Base-by-base conservation (phyloP, 2,888 invertebrate genomes). In the Auanema sp. region DNA sequence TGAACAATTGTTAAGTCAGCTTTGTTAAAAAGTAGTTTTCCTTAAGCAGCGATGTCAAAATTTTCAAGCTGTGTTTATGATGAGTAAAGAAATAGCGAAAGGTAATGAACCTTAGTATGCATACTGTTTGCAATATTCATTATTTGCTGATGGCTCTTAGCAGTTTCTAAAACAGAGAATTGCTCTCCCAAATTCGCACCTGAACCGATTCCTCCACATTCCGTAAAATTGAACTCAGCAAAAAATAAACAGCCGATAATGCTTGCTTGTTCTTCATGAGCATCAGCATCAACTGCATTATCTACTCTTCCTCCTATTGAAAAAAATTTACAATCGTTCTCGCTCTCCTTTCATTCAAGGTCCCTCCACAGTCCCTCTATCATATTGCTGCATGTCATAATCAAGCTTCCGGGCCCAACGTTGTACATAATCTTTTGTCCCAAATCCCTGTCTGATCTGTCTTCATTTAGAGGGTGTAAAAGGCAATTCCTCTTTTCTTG, bases 31-130 rank as follows among this genome's bases (percentile, higher is more conserved):
- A 98, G 87, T 83, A 96, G 93, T 80, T 98, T 93, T 61, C 98
- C 98, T 85, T 93, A 92, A 0, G 98, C 98, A 21, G 93, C 90
- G 77, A 99, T 98, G 64, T 93, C 93, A 84, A 98, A 98, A 85
- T 93, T 95, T 83, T 98, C 97, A 33, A 87, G 85, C 85, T 86
- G 70, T 52, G 8, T 42, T 43, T n/a, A 43, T 12, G n/a, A 12
- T n/a, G n/a, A 12, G n/a, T n/a, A 43, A 43, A n/a, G n/a, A n/a
- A 43, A n/a, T 43, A n/a, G n/a, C 11, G 11, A 14, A 58, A 55
- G 14, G 14, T 14, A 14, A 14, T 25, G 14, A 16, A 95, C 92
- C 88, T 97, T 97, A 58, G 97, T 97, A 85, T 97, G 97, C 12
- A 93, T 91, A 0, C 96, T 94, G 84, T 93, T 91, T 83, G 97